These are phyloP conservation scores for Semotilus atromaculatus DNA, from an alignment of 2,797 vertebrate species.

Conservation along the genomic window DNA sequence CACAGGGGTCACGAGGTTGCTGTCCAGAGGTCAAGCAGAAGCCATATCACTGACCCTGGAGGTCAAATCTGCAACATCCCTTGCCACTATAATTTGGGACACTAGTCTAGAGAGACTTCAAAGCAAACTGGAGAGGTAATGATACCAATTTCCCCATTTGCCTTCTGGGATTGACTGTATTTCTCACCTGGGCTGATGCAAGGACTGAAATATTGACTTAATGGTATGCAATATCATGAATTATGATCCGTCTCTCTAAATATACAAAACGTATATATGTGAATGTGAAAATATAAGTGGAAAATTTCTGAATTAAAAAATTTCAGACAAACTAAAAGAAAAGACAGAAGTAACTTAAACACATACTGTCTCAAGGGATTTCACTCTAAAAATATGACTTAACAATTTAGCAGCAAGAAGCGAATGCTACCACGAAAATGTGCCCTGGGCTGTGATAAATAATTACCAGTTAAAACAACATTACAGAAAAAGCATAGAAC, in stretches of 20 bases:
- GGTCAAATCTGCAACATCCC: constrained; percentile 59
- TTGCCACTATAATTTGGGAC: constrained; percentile 52
- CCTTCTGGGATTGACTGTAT: constrained; percentile 36
- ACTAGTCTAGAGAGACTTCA: constrained; percentile 13
- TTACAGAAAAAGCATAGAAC: constrained; percentile 61
- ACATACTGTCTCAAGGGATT: constrained; percentile 16
- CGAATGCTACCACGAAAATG: constrained; percentile 61
- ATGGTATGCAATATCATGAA: constrained; percentile 56
- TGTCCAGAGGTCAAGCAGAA: constrained; percentile 58
- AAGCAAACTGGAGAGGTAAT: constrained; percentile 32
- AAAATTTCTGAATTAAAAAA: background rate
- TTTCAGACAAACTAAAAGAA: background rate
- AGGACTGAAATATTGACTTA: constrained; percentile 72
- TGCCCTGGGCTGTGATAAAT: constrained; percentile 73
- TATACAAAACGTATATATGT: background rate
- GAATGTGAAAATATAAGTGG: background rate
- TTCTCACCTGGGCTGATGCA: constrained; percentile 67
- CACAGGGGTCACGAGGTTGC: constrained; percentile 55
- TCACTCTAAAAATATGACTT: constrained; percentile 58
- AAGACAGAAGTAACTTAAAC: constrained; percentile 20
- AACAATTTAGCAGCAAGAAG: constrained; percentile 73
- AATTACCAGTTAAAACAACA: constrained; percentile 76
- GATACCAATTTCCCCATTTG: constrained; percentile 21
- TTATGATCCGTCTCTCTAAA: constrained; percentile 57
- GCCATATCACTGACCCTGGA: constrained; percentile 50